phyloP scores from a whole-genome alignment of 2,113 vertebrate genomes.

The Atractosteus spatula region DNA sequence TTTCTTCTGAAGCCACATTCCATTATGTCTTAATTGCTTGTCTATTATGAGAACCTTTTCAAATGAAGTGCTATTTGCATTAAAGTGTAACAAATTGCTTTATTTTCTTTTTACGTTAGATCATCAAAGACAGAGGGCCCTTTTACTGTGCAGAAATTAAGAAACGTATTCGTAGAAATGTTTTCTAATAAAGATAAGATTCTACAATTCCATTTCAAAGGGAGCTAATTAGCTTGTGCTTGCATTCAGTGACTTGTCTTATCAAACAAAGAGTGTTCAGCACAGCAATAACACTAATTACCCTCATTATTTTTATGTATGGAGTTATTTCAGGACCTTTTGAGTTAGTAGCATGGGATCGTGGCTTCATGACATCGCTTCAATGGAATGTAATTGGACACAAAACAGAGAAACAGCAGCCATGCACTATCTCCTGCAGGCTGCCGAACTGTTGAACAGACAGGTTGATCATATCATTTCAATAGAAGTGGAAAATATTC shows the following conservation, averaged over 20 bases:
- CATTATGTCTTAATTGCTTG: slow-evolving; percentile 1
- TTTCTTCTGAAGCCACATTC: slow-evolving; percentile 1
- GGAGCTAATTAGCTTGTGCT: slow-evolving; percentile 25
- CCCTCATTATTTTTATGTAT: slow-evolving; percentile 25
- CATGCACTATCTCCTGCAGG: not conserved
- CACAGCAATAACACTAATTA: slow-evolving; percentile 24
- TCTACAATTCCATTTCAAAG: slow-evolving; percentile 24
- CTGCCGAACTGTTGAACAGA: not conserved
- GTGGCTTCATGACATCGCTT: slow-evolving; percentile 19
- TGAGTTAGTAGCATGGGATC: not conserved
- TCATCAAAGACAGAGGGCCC: slow-evolving; percentile 41
- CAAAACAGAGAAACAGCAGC: slow-evolving; percentile 5
- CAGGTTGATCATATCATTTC: not conserved
- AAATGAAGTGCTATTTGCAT: slow-evolving; percentile 52
- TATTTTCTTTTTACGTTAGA: slow-evolving; percentile 41
- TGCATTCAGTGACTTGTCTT: slow-evolving; percentile 21
- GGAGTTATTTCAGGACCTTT: slow-evolving; percentile 21
- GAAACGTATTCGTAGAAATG: slow-evolving; percentile 17
- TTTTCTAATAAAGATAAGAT: slow-evolving; percentile 22
- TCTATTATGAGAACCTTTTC: slow-evolving; percentile 2
- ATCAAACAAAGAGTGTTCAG: slow-evolving; percentile 23
- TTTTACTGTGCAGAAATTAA: slow-evolving; percentile 6
- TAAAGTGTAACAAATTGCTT: slow-evolving; percentile 55
- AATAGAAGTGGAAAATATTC: not conserved
- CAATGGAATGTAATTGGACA: slow-evolving; percentile 21